Percentiles rank a stretch among this genome's conserved stretches.
Evolutionary conservation across 2,888 invertebrate genomes (phyloP).

Genomic region (Eledone cirrhosa): DNA sequence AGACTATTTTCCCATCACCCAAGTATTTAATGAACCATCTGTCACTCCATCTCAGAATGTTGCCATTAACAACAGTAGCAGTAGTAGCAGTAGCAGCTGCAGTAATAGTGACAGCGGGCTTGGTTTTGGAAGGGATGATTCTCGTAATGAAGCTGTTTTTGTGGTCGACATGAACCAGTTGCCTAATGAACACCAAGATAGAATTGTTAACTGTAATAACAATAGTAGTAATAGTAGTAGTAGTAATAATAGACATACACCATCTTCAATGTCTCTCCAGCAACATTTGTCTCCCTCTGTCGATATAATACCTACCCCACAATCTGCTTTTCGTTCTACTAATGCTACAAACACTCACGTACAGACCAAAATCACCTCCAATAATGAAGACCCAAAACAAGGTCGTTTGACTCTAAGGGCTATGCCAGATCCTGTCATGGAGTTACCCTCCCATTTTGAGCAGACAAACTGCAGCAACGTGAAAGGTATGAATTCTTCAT

Average conservation of each 20-base stretch:
- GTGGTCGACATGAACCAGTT: slow-evolving; percentile 53
- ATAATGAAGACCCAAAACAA: slow-evolving; percentile 7
- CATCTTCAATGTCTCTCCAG: neutral
- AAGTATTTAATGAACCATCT: slow-evolving; percentile 54
- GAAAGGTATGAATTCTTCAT: too few species aligned
- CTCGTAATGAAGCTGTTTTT: slow-evolving; percentile 56
- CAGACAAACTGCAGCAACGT: slow-evolving; percentile 20
- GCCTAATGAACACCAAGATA: slow-evolving; percentile 34
- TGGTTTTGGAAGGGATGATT: slow-evolving; percentile 76
- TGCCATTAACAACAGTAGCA: slow-evolving; percentile 27
- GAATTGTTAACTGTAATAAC: neutral
- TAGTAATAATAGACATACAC: neutral
- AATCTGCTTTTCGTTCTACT: slow-evolving; percentile 29
- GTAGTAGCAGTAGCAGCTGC: slow-evolving; percentile 74
- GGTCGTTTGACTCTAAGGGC: slow-evolving; percentile 74
- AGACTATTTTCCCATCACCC: slow-evolving; percentile 56
- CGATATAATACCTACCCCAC: slow-evolving; percentile 39
- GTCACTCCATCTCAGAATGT: slow-evolving; percentile 36
- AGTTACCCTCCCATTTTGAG: slow-evolving; percentile 29
- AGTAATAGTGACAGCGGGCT: slow-evolving; percentile 96
- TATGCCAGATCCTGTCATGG: slow-evolving; percentile 72
- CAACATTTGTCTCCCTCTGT: slow-evolving; percentile 45
- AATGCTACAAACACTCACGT: neutral
- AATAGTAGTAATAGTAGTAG: neutral
- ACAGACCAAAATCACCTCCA: slow-evolving; percentile 1